Evolutionary conservation across 2,113 vertebrate species (phyloP).

Genomic region (Tenebrosternarchus preto): DNA sequence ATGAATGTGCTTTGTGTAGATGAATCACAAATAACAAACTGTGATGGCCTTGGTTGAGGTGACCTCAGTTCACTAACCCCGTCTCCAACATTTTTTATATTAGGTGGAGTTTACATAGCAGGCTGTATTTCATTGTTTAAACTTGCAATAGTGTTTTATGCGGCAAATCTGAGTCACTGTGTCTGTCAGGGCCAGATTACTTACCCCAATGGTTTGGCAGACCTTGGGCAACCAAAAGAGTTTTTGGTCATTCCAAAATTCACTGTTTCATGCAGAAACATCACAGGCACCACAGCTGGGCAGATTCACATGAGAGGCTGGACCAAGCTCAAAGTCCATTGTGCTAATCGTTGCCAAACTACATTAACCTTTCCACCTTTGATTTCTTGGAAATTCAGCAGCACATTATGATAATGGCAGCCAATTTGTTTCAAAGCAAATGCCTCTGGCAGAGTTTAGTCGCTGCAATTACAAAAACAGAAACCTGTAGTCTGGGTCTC

Average conservation of each 20-base stretch:
- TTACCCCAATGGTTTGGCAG: constrained; percentile 23
- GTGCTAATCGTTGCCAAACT: constrained; percentile 49
- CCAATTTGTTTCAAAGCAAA: constrained; percentile 52
- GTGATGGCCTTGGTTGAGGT: not conserved
- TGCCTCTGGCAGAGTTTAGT: constrained; percentile 41
- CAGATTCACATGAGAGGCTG: constrained; percentile 48
- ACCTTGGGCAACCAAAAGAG: constrained; percentile 18
- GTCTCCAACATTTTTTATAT: not conserved
- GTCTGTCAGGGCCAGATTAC: constrained; percentile 44
- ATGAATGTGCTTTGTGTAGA: too few species aligned
- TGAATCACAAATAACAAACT: too few species aligned
- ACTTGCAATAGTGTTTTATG: constrained; percentile 11
- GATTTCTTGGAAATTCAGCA: constrained; percentile 46
- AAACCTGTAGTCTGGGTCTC: constrained; percentile 26
- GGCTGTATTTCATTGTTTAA: constrained; percentile 13
- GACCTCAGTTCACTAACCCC: not conserved
- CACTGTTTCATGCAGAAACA: constrained; percentile 37
- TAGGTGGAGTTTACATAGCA: not conserved
- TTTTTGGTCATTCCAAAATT: constrained; percentile 45
- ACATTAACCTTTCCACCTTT: constrained; percentile 50
- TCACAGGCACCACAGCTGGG: constrained; percentile 31
- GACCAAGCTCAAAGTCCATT: constrained; percentile 52
- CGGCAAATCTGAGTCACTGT: constrained; percentile 38
- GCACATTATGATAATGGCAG: constrained; percentile 43
- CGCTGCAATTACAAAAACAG: constrained; percentile 35